These are phyloP conservation scores for Balaeniceps rex DNA, from an alignment of 2,113 vertebrate genomes.

Conservation along the genomic window DNA sequence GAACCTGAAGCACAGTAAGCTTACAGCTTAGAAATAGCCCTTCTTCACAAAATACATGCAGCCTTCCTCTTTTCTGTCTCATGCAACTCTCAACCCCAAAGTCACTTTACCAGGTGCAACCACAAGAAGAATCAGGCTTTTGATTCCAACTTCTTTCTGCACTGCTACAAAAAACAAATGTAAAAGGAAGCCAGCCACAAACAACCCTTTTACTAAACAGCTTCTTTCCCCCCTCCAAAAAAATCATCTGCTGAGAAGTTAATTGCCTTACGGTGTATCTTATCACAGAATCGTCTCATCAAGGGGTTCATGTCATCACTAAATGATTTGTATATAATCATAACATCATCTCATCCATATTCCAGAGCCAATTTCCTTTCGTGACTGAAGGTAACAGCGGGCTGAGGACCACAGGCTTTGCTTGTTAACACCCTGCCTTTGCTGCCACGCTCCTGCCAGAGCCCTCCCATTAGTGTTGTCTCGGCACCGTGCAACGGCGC, in stretches of 20 bases:
- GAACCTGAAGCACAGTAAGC: background rate
- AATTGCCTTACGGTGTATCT: background rate
- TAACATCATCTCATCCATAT: constrained; percentile 2
- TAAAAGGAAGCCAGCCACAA: background rate
- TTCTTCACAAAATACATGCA: background rate
- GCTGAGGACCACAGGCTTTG: background rate
- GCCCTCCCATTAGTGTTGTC: background rate
- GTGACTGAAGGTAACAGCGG: background rate
- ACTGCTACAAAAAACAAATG: background rate
- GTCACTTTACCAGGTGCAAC: background rate
- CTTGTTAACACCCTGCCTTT: background rate
- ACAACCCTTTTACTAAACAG: background rate
- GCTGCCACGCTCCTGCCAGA: background rate
- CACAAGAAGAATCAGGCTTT: background rate
- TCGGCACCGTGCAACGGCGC: background rate
- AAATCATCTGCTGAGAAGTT: background rate
- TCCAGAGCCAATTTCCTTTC: background rate
- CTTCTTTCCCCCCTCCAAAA: background rate
- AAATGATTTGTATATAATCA: background rate
- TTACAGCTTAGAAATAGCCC: background rate
- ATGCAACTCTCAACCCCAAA: background rate
- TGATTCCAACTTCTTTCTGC: background rate
- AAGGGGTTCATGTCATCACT: background rate
- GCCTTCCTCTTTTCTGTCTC: background rate
- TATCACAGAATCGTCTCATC: background rate